Percentiles rank a stretch among this genome's conserved stretches.
phyloP scores from a whole-genome alignment of 2,888 invertebrate species.

The Sinelater perroti region DNA sequence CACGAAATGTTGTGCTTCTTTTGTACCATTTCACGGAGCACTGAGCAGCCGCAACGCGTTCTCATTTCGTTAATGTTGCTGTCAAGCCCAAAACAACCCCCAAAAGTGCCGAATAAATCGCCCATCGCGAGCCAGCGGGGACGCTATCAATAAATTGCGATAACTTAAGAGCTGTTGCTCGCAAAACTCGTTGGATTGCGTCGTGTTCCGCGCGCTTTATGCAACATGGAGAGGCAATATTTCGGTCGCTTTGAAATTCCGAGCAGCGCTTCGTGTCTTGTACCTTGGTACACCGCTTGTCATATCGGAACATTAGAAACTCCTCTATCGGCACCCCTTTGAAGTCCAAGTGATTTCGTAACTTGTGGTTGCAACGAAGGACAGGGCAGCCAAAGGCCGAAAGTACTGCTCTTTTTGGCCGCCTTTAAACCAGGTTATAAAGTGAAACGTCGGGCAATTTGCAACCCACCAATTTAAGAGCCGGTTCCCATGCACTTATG shows the following conservation, averaged over 20 bases:
- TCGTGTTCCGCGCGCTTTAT: not conserved
- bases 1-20: not conserved
- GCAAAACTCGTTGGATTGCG: slow-evolving; percentile 5
- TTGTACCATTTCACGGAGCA: not conserved
- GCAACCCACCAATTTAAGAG: slow-evolving; percentile 10
- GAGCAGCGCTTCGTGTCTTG: too few relatives aligned
- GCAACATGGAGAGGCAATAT: slow-evolving; percentile 2
- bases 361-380: too few relatives aligned
- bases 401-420: not conserved
- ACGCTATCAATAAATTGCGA: slow-evolving; percentile 10
- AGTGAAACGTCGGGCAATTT: slow-evolving; percentile 8
- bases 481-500: slow-evolving; percentile 13
- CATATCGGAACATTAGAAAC: too few relatives aligned
- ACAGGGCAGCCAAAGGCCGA: too few relatives aligned
- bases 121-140: slow-evolving; percentile 3
- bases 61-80: slow-evolving; percentile 1
- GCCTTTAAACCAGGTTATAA: slow-evolving; percentile 3
- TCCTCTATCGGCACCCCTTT: too few relatives aligned
- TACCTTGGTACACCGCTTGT: too few relatives aligned
- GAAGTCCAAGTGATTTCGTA: too few relatives aligned
- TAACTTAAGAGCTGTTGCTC: slow-evolving; percentile 13
- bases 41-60: slow-evolving; percentile 1
- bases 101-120: slow-evolving; percentile 4
- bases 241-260: not conserved
- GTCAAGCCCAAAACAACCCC: not conserved